Percentiles rank a stretch among this genome's conserved stretches.
These are phyloP conservation scores for Probaryconus sp. DNA, from an alignment of 1,140 invertebrate species.

Conservation along the genomic window DNA sequence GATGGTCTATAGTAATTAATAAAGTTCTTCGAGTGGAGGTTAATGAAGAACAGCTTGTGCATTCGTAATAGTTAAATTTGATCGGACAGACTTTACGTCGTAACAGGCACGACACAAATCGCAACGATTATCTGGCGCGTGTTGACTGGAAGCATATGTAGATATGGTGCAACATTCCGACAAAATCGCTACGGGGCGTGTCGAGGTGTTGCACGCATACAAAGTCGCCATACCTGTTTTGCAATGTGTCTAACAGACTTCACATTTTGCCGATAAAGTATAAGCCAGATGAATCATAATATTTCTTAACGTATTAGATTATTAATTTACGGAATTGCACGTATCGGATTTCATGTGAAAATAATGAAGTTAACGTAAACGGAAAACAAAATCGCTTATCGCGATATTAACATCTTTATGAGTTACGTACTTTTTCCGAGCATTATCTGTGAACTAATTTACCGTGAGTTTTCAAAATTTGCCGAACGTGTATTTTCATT, in stretches of 20 bases:
- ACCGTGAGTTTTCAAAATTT: neutral
- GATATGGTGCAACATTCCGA: constrained; percentile 43
- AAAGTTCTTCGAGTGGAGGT: constrained; percentile 13
- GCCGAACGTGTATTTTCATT: no score
- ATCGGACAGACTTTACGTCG: constrained; percentile 7
- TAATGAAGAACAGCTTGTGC: constrained; percentile 15
- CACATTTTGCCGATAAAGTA: constrained; percentile 16
- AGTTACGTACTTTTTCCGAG: no score
- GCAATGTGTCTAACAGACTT: constrained; percentile 15
- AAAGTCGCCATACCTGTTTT: constrained; percentile 36
- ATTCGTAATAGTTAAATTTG: constrained; percentile 19
- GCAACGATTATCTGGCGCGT: constrained; percentile 25
- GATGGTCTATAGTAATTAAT: constrained; percentile 1
- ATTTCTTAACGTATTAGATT: neutral
- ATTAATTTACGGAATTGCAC: neutral
- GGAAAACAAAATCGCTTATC: no score
- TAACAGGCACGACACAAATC: constrained; percentile 20
- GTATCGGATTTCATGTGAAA: constrained; percentile 6
- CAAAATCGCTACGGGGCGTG: constrained; percentile 43
- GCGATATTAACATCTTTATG: neutral
- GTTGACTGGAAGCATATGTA: constrained; percentile 21
- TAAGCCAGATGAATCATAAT: constrained; percentile 21
- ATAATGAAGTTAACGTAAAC: no score
- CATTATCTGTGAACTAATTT: neutral
- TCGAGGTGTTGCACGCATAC: constrained; percentile 20